A percentile compares a stretch with the other conserved stretches of the same genome.
Evolutionary conservation across 2,113 vertebrate species (phyloP).

Genomic region (Myocastor coypus): DNA sequence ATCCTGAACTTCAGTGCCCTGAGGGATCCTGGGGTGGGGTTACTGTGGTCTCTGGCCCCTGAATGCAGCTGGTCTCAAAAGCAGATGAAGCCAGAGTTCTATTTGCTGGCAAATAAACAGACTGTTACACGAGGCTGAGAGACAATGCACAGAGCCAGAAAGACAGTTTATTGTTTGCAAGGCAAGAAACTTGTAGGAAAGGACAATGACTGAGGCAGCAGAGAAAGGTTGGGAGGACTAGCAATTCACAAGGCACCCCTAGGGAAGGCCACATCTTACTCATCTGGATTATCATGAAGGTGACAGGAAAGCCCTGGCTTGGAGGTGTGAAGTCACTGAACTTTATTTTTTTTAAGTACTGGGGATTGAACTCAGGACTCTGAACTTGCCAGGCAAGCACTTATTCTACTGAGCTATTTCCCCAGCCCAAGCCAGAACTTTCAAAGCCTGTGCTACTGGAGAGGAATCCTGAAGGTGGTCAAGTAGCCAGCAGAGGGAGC

Average conservation of each 20-base stretch:
- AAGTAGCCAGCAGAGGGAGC: neutral
- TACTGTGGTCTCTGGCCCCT: neutral
- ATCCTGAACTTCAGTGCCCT: neutral
- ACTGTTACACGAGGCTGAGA: rapidly evolving
- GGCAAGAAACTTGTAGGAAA: too few species aligned
- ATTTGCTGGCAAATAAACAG: rapidly evolving
- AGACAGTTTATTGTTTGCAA: neutral
- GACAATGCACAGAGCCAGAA: neutral
- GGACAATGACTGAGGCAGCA: neutral
- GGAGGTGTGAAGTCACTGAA: neutral
- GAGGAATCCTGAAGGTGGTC: neutral
- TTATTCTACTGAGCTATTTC: too few species aligned
- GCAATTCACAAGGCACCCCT: neutral
- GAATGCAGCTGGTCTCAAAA: rapidly evolving
- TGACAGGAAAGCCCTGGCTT: too few species aligned
- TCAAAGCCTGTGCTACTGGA: neutral
- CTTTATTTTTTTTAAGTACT: too few species aligned
- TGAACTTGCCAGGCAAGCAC: too few species aligned
- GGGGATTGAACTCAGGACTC: too few species aligned
- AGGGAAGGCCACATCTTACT: neutral
- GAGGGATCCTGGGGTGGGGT: neutral
- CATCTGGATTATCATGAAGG: neutral
- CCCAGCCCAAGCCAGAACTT: too few species aligned
- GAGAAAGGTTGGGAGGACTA: too few species aligned
- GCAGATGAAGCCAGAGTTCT: rapidly evolving